Percentiles rank a stretch among this genome's conserved stretches.
Evolutionary conservation across 2,797 vertebrate genomes (phyloP).

Genomic region (Glyptemys insculpta): DNA sequence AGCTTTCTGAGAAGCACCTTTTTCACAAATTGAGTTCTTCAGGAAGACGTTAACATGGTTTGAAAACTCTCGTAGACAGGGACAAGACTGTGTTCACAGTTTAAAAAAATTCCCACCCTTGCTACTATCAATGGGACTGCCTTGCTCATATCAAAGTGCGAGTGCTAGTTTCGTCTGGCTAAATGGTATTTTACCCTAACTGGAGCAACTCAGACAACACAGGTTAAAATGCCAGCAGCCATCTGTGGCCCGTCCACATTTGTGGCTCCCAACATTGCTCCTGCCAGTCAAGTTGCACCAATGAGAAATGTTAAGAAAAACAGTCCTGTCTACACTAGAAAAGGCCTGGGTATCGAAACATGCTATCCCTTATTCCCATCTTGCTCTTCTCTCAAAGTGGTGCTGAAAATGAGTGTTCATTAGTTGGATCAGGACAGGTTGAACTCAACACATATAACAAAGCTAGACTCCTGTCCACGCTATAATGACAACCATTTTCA

Average conservation of each 20-base stretch:
- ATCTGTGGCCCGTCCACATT: background rate
- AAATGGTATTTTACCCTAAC: background rate
- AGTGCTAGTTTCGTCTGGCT: background rate
- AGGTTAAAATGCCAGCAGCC: background rate
- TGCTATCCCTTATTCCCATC: background rate
- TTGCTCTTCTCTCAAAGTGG: background rate
- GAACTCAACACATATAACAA: background rate
- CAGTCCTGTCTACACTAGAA: background rate
- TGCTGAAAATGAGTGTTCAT: background rate
- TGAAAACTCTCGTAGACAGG: background rate
- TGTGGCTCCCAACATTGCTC: background rate
- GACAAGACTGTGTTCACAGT: background rate
- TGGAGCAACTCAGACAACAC: background rate
- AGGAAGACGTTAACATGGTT: background rate
- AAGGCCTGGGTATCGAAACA: background rate
- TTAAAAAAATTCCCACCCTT: background rate
- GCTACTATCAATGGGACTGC: background rate
- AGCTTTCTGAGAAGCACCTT: background rate
- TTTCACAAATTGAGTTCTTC: background rate
- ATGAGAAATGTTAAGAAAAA: conserved; percentile 11
- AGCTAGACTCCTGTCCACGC: background rate
- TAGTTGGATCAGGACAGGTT: background rate
- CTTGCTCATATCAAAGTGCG: background rate
- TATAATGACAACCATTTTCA: background rate
- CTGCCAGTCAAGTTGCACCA: background rate